These are phyloP conservation scores for Gymnogyps californianus DNA, from an alignment of 2,113 vertebrate genomes.

Conservation along the genomic window DNA sequence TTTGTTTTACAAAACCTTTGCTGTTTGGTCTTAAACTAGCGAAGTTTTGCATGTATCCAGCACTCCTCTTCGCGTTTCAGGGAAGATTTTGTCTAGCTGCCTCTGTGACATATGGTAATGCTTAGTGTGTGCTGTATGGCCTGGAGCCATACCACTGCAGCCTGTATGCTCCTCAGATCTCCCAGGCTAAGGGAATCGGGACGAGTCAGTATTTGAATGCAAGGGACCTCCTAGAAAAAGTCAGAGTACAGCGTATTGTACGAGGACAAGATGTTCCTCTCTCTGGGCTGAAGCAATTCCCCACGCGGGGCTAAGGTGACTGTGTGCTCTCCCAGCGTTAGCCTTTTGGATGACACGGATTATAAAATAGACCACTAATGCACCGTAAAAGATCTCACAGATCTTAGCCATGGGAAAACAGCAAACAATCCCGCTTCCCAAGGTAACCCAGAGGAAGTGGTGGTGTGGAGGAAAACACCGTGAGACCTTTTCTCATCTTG, in stretches of 20 bases:
- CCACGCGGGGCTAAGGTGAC: neutral
- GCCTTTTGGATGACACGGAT: neutral
- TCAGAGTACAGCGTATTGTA: neutral
- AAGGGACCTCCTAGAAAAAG: constrained; percentile 27
- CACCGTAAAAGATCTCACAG: neutral
- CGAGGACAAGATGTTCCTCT: constrained; percentile 14
- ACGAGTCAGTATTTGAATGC: neutral
- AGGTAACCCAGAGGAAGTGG: constrained; percentile 40
- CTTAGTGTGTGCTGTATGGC: constrained; percentile 62
- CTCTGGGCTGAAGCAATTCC: neutral
- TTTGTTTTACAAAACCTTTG: constrained; percentile 49
- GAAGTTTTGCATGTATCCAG: neutral
- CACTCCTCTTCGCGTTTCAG: neutral
- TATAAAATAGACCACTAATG: neutral
- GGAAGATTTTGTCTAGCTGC: constrained; percentile 51
- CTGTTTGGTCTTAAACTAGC: constrained; percentile 9
- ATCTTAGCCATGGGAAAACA: constrained; percentile 22
- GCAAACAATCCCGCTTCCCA: neutral
- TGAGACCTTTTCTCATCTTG: neutral
- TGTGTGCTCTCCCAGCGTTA: neutral
- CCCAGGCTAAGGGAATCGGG: constrained; percentile 33
- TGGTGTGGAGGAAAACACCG: neutral
- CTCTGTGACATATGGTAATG: constrained; percentile 64
- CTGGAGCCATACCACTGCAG: constrained; percentile 62
- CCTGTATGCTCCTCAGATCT: constrained; percentile 60